Evolutionary conservation across 2,113 vertebrate species (phyloP).

Genomic region (Hemiscyllium ocellatum): DNA sequence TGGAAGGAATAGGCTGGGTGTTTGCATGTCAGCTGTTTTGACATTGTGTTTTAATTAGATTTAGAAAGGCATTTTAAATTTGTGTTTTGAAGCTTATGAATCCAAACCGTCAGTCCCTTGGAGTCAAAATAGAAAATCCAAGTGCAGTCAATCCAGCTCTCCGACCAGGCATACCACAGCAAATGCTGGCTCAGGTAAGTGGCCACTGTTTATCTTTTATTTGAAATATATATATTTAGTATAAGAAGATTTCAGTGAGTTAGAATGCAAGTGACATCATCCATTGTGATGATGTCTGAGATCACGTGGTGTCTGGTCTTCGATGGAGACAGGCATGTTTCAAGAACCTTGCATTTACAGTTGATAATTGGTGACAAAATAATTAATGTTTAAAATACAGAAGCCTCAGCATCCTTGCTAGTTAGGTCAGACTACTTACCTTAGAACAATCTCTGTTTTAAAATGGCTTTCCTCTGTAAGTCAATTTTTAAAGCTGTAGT

Average conservation of each 20-base stretch:
- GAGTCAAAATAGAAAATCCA: constrained; percentile 79
- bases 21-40: background rate
- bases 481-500: background rate
- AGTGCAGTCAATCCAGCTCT: constrained; percentile 62
- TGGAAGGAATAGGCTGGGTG: background rate
- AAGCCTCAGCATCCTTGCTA: too few species aligned
- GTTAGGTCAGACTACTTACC: too few species aligned
- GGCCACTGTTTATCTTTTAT: background rate
- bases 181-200: constrained; percentile 65
- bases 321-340: too few species aligned
- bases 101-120: constrained; percentile 76
- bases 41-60: background rate
- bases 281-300: too few species aligned
- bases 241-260: too few species aligned
- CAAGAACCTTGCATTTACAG: too few species aligned
- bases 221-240: background rate
- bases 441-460: background rate
- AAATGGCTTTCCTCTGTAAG: background rate
- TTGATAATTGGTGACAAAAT: too few species aligned
- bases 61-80: constrained; percentile 37
- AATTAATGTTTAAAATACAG: too few species aligned
- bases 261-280: too few species aligned
- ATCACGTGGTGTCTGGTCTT: too few species aligned
- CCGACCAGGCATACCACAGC: constrained; percentile 75
- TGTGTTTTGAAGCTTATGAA: constrained; percentile 76